These are phyloP conservation scores for Pelvicachromis taeniatus DNA, from an alignment of 2,113 vertebrate genomes.

Conservation along the genomic window DNA sequence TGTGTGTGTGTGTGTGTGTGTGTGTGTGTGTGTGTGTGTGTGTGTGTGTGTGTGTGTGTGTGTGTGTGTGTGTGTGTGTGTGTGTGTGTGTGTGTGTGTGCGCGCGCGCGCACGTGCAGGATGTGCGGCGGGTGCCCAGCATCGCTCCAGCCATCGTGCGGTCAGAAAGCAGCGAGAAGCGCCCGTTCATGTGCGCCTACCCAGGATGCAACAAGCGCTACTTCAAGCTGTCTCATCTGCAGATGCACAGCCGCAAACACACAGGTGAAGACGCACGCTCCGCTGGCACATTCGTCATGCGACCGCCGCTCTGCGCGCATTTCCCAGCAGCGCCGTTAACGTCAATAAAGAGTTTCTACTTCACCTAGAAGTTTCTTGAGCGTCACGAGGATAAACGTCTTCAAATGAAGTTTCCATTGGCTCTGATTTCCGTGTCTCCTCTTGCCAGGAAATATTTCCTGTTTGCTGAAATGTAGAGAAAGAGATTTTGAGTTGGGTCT, in stretches of 20 bases:
- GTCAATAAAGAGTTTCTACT: not conserved
- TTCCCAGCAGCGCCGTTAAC: not conserved
- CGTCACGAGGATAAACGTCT: not conserved
- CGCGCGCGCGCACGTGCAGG: too few species aligned
- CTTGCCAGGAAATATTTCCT: not conserved
- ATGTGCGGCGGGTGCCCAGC: slow-evolving; percentile 88
- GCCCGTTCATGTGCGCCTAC: slow-evolving; percentile 97
- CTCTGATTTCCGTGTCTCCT: not conserved
- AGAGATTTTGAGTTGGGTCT: not conserved
- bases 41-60: not conserved
- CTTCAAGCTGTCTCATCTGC: slow-evolving; percentile 96
- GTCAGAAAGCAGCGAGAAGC: slow-evolving; percentile 90
- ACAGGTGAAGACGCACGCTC: slow-evolving; percentile 79
- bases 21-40: not conserved
- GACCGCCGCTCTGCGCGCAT: not conserved
- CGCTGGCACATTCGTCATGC: not conserved
- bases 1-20: not conserved
- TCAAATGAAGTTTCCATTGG: not conserved
- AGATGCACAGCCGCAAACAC: slow-evolving; percentile 99
- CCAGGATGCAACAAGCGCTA: slow-evolving; percentile 98
- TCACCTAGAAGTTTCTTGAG: not conserved
- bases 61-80: not conserved
- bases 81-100: not conserved
- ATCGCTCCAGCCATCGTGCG: slow-evolving; percentile 89
- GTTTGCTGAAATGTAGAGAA: not conserved